Percentiles rank a stretch among this genome's conserved stretches.
phyloP scores from a whole-genome alignment of 1,140 invertebrate species.

The Drosophila ogumai region DNA sequence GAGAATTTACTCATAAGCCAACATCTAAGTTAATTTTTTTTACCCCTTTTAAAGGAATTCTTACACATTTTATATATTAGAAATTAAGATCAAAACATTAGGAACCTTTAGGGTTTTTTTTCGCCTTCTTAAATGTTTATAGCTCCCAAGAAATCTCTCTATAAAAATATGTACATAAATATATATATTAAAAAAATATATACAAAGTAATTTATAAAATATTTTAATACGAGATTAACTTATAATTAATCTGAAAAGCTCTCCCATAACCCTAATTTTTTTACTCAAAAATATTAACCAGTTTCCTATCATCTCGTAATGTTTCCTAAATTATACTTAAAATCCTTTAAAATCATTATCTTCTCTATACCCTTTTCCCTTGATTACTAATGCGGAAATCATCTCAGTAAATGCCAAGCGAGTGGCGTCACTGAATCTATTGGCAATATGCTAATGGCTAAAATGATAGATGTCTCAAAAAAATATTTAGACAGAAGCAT shows the following conservation, averaged over 20 bases:
- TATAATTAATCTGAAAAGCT: neutral
- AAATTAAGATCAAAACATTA: too few relatives aligned
- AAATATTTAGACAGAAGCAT: neutral
- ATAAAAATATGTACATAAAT: too few relatives aligned
- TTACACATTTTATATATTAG: too few relatives aligned
- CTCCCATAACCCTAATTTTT: too few relatives aligned
- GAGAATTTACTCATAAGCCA: too few relatives aligned
- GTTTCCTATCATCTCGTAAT: neutral
- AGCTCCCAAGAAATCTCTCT: neutral
- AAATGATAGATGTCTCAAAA: neutral
- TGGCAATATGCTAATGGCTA: constrained; percentile 13
- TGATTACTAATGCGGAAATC: constrained; percentile 18
- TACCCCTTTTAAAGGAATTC: too few relatives aligned
- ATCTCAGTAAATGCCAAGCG: constrained; percentile 1
- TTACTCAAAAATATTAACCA: fast-evolving
- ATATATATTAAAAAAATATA: too few relatives aligned
- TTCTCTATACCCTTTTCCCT: neutral
- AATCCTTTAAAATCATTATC: neutral
- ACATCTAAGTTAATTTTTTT: too few relatives aligned
- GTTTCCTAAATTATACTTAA: neutral
- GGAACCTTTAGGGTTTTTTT: neutral
- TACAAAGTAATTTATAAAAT: too few relatives aligned
- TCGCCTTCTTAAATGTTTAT: too few relatives aligned
- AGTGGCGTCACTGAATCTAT: constrained; percentile 32
- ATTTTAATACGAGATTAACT: neutral